Conservation (phyloP, 2,797 vertebrate species). For the Poecilia gillii region DNA sequence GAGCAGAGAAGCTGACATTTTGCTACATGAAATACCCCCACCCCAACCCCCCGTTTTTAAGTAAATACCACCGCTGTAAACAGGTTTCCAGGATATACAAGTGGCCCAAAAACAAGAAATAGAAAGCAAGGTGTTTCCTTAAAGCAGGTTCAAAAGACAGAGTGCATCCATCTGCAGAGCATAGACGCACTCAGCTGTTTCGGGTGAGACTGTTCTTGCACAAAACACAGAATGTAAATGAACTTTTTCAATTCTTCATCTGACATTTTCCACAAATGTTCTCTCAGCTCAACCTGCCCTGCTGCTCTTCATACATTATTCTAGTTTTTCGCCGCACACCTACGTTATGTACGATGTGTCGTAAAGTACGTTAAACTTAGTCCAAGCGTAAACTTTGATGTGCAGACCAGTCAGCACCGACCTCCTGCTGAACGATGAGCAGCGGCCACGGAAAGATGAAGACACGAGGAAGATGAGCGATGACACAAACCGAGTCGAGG, state of each 20-base stretch:
- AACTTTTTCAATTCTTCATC: not conserved
- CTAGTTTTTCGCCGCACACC: not conserved
- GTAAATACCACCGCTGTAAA: not conserved
- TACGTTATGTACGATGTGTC: not conserved
- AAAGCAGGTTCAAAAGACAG: conserved; percentile 1
- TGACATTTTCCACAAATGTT: not conserved
- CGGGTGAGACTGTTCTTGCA: not conserved
- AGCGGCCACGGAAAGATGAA: conserved; percentile 9
- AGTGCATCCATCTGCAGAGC: not conserved
- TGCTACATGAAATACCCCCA: not conserved
- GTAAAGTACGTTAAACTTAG: not conserved
- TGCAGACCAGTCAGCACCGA: not conserved
- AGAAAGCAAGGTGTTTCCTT: conserved; percentile 7
- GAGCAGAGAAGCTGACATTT: conserved; percentile 7
- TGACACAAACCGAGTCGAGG: conserved; percentile 7
- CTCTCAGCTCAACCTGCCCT: not conserved
- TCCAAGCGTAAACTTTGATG: not conserved
- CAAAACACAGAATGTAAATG: not conserved
- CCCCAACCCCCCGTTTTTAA: not conserved
- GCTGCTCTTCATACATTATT: no score
- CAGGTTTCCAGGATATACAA: not conserved
- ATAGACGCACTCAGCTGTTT: not conserved
- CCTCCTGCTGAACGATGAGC: conserved; percentile 2
- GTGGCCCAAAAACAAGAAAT: conserved; percentile 6
- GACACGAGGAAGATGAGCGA: not conserved